These are phyloP conservation scores for Poecilobothrus nobilitatus DNA, from an alignment of 2,888 invertebrate genomes.

Conservation along the genomic window DNA sequence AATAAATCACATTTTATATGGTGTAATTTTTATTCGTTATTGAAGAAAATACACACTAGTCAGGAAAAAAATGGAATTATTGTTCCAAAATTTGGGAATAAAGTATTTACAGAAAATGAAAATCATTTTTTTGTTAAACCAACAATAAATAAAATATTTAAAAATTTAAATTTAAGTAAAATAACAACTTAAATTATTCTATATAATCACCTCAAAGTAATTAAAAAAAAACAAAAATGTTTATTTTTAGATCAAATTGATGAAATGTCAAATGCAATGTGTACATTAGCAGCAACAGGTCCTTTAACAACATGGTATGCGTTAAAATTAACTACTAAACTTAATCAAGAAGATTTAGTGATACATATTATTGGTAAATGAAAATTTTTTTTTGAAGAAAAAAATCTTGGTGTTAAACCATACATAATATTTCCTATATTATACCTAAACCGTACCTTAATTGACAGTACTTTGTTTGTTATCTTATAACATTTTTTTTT, in stretches of 20 bases:
- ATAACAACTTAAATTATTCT: neutral
- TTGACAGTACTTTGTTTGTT: too few species aligned
- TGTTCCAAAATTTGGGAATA: constrained; percentile 52
- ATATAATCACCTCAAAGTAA: too few species aligned
- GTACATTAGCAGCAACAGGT: constrained; percentile 44
- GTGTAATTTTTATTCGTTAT: constrained; percentile 56
- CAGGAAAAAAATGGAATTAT: constrained; percentile 53
- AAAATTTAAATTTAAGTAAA: constrained; percentile 32
- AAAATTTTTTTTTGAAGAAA: neutral
- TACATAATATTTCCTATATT: too few species aligned
- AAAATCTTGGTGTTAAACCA: neutral
- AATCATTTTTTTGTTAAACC: constrained; percentile 29
- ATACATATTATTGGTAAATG: constrained; percentile 36
- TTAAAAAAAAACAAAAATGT: too few species aligned
- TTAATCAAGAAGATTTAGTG: constrained; percentile 30
- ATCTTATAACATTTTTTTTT: too few species aligned
- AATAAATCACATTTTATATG: constrained; percentile 49
- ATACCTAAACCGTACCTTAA: too few species aligned
- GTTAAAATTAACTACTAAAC: constrained; percentile 41
- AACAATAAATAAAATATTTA: constrained; percentile 34
- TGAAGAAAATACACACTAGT: constrained; percentile 51
- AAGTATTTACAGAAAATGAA: constrained; percentile 33
- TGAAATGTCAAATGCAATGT: neutral
- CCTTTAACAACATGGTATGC: constrained; percentile 56
- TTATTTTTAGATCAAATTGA: neutral